Percentiles rank a stretch among this genome's conserved stretches.
These are phyloP conservation scores for Antitype chi DNA, from an alignment of 2,888 invertebrate species.

Conservation along the genomic window DNA sequence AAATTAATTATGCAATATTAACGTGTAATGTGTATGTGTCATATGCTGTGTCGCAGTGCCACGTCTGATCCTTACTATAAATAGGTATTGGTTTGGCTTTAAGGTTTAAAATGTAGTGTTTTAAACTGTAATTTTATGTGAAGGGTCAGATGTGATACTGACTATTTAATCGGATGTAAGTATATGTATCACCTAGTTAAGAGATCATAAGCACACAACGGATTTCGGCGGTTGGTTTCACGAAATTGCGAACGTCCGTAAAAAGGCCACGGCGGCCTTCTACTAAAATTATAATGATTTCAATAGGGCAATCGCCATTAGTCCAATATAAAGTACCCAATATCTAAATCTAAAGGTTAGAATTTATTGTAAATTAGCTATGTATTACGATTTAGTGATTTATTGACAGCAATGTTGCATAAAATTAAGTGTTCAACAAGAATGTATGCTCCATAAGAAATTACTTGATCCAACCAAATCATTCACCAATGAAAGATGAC, in stretches of 20 bases:
- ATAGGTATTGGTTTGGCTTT: neutral
- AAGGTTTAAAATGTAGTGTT: conserved; percentile 51
- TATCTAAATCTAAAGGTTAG: conserved; percentile 27
- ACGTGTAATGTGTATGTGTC: conserved; percentile 5
- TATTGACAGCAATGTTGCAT: conserved; percentile 32
- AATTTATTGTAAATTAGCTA: conserved; percentile 36
- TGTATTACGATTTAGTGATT: conserved; percentile 48
- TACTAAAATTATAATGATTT: conserved; percentile 23
- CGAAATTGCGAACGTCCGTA: conserved; percentile 7
- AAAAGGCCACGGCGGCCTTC: conserved; percentile 19
- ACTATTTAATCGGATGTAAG: conserved; percentile 5
- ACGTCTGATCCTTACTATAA: conserved; percentile 2
- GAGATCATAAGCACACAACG: conserved; percentile 1
- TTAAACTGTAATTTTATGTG: conserved; percentile 22
- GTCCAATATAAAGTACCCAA: conserved; percentile 22
- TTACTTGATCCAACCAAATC: conserved; percentile 38
- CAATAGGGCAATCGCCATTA: conserved; percentile 27
- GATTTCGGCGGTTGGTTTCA: conserved; percentile 26
- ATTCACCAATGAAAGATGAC: conserved; percentile 39
- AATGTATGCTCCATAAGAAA: conserved; percentile 3
- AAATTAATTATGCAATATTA: neutral
- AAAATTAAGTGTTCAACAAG: conserved; percentile 7
- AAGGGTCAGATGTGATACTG: conserved; percentile 18
- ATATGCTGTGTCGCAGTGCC: neutral
- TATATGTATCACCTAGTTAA: neutral